Evolutionary conservation across 2,888 invertebrate species (phyloP), one percentile per base, ranked within the genome.

Genomic region (Pseudoips prasinana): DNA sequence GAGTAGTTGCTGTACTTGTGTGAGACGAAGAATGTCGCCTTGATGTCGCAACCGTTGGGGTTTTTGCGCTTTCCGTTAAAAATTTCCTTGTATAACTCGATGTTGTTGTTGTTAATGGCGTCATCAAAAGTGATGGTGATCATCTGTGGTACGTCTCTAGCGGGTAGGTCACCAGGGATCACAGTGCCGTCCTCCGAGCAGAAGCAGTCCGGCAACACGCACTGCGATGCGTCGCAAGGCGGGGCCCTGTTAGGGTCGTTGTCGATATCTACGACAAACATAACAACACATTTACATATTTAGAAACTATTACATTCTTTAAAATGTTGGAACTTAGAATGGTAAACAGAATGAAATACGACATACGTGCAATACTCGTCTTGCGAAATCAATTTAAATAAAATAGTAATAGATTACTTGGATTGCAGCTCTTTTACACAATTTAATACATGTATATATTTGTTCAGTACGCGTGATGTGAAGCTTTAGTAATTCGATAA

Each of bases 1-100:
- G 96, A 96, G 82, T 97, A 97, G 87, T 97, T 97, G 67, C 95
- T 94, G 88, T 97, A 97, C 74, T 97, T 97, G 90, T 97, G 97
- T 1, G 96, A 96, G 27, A 96, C 91, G 86, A 97, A 97, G 92
- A 92, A 97, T 34, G 96, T 97, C 25, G 96, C 93, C 81, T 95
- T 97, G 82, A 97, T 96, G 75, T 96, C 95, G 78, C 97, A 97
- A 42, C 96, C 96, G 72, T 97, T 97, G 30, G 97, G 96, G 72
- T 97, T 97, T 80, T 95, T 95, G 48, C 97, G 92, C 63, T 95
- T 94, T 39, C 94, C 93, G 76, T 94, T 95, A 87, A 97, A 97
- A 48, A 97, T 96, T 67, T 96, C 96, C 76, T 95, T 95, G 91
- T 97, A 97, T 29, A 97, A 87, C 61, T 96, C 96, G 72, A 97